Percentiles rank a stretch among this genome's conserved stretches.
These are phyloP conservation scores for Apotomis capreana DNA, from an alignment of 2,888 invertebrate genomes.

Conservation along the genomic window DNA sequence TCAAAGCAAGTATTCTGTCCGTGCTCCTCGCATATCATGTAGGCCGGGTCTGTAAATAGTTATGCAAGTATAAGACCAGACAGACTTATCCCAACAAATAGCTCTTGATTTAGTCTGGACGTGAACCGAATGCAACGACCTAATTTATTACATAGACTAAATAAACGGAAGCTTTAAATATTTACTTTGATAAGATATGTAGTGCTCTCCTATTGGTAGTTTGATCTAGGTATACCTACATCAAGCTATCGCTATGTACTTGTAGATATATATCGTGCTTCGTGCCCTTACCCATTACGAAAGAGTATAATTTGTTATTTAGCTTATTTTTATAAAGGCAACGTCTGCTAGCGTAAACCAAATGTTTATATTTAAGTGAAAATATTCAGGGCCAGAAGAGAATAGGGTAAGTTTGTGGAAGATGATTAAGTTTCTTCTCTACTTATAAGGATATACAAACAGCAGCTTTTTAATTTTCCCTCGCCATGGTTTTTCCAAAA, in stretches of 20 bases:
- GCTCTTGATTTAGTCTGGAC: conserved; percentile 15
- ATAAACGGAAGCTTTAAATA: conserved; percentile 16
- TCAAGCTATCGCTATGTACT: not conserved
- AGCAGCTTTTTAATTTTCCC: too few relatives aligned
- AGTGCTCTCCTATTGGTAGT: not conserved
- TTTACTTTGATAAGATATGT: not conserved
- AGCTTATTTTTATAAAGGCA: too few relatives aligned
- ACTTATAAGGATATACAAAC: too few relatives aligned
- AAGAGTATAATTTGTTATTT: too few relatives aligned
- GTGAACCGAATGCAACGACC: conserved; percentile 7
- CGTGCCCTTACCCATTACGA: too few relatives aligned
- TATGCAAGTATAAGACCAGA: conserved; percentile 3
- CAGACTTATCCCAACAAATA: conserved; percentile 22
- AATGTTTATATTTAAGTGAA: too few relatives aligned
- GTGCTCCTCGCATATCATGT: not conserved
- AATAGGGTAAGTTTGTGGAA: too few relatives aligned
- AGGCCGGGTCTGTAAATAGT: not conserved
- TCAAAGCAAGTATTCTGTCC: not conserved
- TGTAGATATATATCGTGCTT: not conserved
- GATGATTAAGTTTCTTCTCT: too few relatives aligned
- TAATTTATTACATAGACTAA: conserved; percentile 35
- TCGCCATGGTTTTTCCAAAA: too few relatives aligned
- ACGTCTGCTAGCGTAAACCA: too few relatives aligned
- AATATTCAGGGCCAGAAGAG: too few relatives aligned
- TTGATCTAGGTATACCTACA: too few relatives aligned